Evolutionary conservation across 2,888 invertebrate species (phyloP).

Genomic region (Phyto melanocephala): DNA sequence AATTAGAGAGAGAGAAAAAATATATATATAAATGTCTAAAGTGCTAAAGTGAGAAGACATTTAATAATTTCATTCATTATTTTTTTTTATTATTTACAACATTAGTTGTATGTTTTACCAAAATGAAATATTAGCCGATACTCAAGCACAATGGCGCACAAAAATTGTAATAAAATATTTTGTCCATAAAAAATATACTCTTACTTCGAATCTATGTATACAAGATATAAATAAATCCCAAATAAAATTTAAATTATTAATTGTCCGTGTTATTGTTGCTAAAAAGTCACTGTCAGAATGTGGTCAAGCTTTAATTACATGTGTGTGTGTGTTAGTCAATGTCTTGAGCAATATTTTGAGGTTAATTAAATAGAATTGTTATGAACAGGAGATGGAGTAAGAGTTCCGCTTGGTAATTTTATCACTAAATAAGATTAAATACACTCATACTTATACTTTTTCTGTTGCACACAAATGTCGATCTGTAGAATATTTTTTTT

Average conservation of each 20-base stretch:
- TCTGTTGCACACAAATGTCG: too few species aligned
- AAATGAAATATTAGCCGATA: not conserved
- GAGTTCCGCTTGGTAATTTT: too few species aligned
- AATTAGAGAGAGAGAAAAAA: not conserved
- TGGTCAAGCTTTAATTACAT: constrained; percentile 7
- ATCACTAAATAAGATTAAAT: too few species aligned
- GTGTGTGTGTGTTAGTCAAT: not conserved
- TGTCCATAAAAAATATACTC: not conserved
- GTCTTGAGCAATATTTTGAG: not conserved
- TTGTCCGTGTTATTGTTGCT: constrained; percentile 5
- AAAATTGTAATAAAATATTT: not conserved
- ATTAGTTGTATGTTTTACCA: not conserved
- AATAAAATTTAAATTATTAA: constrained; percentile 9
- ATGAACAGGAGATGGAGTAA: too few species aligned
- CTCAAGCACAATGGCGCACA: not conserved
- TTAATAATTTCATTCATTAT: not conserved
- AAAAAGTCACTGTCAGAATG: not conserved
- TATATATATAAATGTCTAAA: not conserved
- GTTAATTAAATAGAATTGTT: not conserved
- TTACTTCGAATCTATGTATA: not conserved
- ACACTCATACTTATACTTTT: too few species aligned
- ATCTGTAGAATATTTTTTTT: too few species aligned
- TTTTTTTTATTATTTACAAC: not conserved
- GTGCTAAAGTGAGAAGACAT: constrained; percentile 1
- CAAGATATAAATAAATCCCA: not conserved